These are phyloP conservation scores for Tachuris rubrigastra DNA, from an alignment of 2,113 vertebrate genomes.

Conservation along the genomic window DNA sequence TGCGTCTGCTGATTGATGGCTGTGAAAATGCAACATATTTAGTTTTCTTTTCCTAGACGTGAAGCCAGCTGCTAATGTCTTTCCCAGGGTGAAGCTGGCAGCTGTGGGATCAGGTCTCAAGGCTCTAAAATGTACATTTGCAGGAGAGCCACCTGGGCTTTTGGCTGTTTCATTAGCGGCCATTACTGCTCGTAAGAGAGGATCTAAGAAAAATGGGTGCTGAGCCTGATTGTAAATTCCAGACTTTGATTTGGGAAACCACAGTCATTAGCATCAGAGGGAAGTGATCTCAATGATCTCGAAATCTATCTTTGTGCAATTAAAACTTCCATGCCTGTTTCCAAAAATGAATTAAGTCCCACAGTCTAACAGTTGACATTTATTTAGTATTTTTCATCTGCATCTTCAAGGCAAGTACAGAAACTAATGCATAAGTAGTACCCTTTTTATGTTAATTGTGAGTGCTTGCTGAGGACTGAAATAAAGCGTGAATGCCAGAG, in stretches of 20 bases:
- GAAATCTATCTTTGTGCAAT: not conserved
- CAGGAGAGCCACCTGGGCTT: slow-evolving; percentile 25
- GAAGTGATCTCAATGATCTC: not conserved
- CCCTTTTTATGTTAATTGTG: not conserved
- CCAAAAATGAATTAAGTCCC: not conserved
- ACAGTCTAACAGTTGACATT: not conserved
- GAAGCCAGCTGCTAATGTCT: slow-evolving; percentile 52
- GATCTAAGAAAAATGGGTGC: not conserved
- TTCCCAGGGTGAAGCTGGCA: slow-evolving; percentile 45
- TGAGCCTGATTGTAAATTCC: not conserved
- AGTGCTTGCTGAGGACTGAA: not conserved
- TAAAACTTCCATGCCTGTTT: not conserved
- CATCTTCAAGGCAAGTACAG: not conserved
- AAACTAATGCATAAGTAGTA: not conserved
- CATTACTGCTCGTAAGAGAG: not conserved
- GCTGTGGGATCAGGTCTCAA: slow-evolving; percentile 31
- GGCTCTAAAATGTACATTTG: not conserved
- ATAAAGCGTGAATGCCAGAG: not conserved
- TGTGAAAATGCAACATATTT: slow-evolving; percentile 52
- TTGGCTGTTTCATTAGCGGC: not conserved
- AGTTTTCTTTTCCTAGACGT: slow-evolving; percentile 12
- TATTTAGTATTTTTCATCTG: not conserved
- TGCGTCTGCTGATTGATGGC: slow-evolving; percentile 49
- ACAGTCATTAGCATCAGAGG: not conserved
- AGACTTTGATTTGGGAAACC: not conserved